Evolutionary conservation across 2,888 invertebrate genomes (phyloP), one percentile per base, ranked within the genome.

Genomic region (Pterobdella sp.): DNA sequence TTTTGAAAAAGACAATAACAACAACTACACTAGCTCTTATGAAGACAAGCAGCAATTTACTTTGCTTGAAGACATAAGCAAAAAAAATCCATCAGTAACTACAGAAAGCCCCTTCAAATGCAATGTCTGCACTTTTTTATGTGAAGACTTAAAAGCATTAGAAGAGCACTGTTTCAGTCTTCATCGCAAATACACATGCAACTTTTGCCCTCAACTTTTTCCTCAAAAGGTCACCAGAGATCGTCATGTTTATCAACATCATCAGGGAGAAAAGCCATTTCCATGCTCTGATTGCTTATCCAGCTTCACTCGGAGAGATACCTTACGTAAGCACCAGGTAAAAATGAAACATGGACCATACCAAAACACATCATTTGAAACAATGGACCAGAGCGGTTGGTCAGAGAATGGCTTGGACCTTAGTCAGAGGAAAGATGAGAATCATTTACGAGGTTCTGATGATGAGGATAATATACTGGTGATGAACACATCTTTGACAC

Each of bases 151-250:
- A 74, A 75, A 78, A 1, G 74, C 76, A 34, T 79, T 79, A 73
- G 80, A 81, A 71, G 75, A 73, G 0, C 82, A 82, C 75, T 79
- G 80, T 69, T 78, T 76, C 29, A 73, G 74, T 4, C 75, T 78
- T 0, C 82, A 82, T 75, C 78, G 79, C 4, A 78, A 80, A 1
- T 81, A 77, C 72, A 77, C 81, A 37, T 82, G 82, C 74, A 79
- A 79, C 64, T 80, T 79, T 74, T 82, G 82, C 76, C 79, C 79
- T n/a, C 80, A 80, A 73, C 77, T 77, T 26, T 81, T 82, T 77
- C 80, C 81, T 1, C 80, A 81, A 34, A 78, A 80, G 36, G 81
- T 81, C 14, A 82, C 81, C 74, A 77, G 81, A 35, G 82, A 82
- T 73, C 78, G 81, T 1, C 82, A 82, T 73, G 79, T 80, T 22